These are phyloP conservation scores for Palythoa grandiflora DNA, from an alignment of 92 coral and sea anemone genomes.

Conservation along the genomic window DNA sequence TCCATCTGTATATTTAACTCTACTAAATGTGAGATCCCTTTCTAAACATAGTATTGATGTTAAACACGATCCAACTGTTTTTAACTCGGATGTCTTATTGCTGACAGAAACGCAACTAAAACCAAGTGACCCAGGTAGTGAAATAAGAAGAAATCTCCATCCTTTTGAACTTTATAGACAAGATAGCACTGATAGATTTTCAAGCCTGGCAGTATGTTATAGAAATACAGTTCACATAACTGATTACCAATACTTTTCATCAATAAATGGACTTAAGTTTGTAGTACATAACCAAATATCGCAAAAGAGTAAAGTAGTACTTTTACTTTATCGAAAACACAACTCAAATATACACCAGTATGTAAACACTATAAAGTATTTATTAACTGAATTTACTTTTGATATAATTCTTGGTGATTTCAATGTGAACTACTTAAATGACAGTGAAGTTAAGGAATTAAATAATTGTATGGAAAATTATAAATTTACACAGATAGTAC, in stretches of 20 bases:
- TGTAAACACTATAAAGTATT: neutral
- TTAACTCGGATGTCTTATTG: conserved; percentile 21
- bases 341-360: conserved; percentile 48
- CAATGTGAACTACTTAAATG: conserved; percentile 61
- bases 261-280: conserved; percentile 56
- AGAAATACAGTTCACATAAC: conserved; percentile 9
- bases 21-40: neutral
- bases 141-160: conserved; percentile 15
- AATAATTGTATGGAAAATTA: conserved; percentile 56
- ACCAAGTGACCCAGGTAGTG: conserved; percentile 10
- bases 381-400: conserved; percentile 41
- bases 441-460: conserved; percentile 50
- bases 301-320: neutral
- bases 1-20: neutral
- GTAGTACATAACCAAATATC: conserved; percentile 9
- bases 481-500: neutral
- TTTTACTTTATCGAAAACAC: conserved; percentile 48
- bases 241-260: conserved; percentile 45
- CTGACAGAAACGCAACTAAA: conserved; percentile 36
- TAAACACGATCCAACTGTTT: neutral
- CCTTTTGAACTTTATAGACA: neutral
- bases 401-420: conserved; percentile 65
- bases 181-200: neutral
- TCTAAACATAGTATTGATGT: neutral
- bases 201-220: conserved; percentile 9